phyloP scores from a whole-genome alignment of 2,888 invertebrate genomes.

The Masnerella sp. region DNA sequence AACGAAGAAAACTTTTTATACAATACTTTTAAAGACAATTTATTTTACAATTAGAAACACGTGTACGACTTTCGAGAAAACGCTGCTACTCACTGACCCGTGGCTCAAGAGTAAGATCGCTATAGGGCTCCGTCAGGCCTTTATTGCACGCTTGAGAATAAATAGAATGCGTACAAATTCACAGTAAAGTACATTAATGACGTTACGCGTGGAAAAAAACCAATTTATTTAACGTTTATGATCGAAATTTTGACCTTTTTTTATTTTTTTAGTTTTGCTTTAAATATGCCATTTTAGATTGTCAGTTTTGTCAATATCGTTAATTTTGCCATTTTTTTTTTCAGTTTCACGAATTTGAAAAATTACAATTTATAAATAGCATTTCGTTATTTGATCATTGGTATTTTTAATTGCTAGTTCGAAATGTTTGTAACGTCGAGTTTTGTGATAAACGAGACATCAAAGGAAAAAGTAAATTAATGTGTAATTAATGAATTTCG shows the following conservation, averaged over 20 bases:
- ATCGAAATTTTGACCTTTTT: background rate
- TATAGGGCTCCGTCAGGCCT: conserved; percentile 46
- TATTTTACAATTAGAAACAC: conserved; percentile 60
- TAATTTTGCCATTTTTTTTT: no score
- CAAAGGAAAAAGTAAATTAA: conserved; percentile 6
- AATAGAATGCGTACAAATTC: conserved; percentile 54
- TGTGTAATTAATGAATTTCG: background rate
- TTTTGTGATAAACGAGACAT: no score
- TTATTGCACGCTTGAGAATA: conserved; percentile 58
- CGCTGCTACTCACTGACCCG: conserved; percentile 56
- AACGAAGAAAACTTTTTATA: conserved; percentile 39
- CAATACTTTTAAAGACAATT: conserved; percentile 57
- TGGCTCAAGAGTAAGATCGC: conserved; percentile 51
- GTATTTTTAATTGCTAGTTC: no score
- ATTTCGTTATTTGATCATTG: no score
- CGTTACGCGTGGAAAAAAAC: conserved; percentile 50
- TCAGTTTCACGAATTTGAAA: no score
- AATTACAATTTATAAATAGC: no score
- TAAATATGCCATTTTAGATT: no score
- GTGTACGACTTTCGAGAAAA: conserved; percentile 60
- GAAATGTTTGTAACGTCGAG: no score
- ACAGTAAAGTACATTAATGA: conserved; percentile 45
- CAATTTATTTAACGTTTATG: conserved; percentile 44
- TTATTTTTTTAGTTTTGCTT: no score
- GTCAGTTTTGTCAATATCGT: no score